Conservation (phyloP, 23 tunicate genomes). For the Halocynthia roretzi region DNA sequence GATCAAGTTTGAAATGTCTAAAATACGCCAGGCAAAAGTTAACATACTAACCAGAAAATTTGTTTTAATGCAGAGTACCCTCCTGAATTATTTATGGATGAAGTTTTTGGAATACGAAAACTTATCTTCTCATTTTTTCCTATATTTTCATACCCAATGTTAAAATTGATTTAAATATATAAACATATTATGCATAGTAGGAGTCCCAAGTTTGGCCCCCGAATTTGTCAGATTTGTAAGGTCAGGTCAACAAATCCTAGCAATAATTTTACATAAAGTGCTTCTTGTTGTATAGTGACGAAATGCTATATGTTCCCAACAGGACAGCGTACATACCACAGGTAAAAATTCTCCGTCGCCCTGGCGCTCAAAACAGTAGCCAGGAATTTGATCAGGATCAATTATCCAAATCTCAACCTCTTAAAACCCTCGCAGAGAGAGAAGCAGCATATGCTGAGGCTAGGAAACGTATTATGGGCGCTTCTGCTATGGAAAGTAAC, state of each 20-base stretch:
- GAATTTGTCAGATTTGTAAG: no score
- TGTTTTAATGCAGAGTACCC: no score
- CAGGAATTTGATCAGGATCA: slow-evolving; percentile 19
- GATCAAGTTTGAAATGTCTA: no score
- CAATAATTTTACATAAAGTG: background rate
- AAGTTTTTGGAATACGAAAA: no score
- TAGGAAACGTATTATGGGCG: slow-evolving; percentile 86
- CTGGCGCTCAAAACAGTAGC: slow-evolving; percentile 33
- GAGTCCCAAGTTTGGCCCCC: no score
- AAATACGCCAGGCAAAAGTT: no score
- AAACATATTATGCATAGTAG: no score
- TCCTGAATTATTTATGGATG: no score
- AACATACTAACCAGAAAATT: no score
- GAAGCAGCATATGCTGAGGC: slow-evolving; percentile 98
- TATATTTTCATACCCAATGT: no score
- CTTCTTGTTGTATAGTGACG: background rate
- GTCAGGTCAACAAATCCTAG: background rate
- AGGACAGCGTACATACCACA: slow-evolving; percentile 84
- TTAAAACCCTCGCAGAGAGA: slow-evolving; percentile 73
- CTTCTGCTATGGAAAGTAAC: slow-evolving; percentile 4
- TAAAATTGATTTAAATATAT: no score
- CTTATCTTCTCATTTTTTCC: no score
- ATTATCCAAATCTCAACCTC: slow-evolving; percentile 46
- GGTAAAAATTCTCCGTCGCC: slow-evolving; percentile 63
- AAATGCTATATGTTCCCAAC: background rate